Percentiles rank a stretch among this genome's conserved stretches.
Conservation (phyloP, 2,797 vertebrate species). For the Hippocampus kuda region DNA sequence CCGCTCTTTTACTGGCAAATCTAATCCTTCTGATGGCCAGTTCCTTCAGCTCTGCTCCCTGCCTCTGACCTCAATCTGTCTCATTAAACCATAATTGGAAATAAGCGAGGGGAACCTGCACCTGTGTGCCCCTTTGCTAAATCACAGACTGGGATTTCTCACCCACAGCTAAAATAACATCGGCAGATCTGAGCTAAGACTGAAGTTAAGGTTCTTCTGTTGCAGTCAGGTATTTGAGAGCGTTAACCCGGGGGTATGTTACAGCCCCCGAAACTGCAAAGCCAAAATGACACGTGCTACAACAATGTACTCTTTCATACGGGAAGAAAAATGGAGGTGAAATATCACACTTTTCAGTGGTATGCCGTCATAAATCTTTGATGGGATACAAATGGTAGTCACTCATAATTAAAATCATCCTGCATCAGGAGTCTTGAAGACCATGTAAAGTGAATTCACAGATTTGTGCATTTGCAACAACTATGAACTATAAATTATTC, state of each 20-base stretch:
- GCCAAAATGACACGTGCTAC: constrained; percentile 21
- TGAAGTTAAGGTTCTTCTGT: constrained; percentile 41
- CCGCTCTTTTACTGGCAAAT: constrained; percentile 23
- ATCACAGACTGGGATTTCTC: constrained; percentile 61
- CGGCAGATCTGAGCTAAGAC: constrained; percentile 46
- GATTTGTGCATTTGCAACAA: too few species aligned
- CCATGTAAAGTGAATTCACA: too few species aligned
- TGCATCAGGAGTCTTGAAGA: constrained; percentile 14
- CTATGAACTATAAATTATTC: too few species aligned
- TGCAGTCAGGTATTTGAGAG: constrained; percentile 53
- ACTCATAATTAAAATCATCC: constrained; percentile 30
- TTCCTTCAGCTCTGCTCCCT: constrained; percentile 36
- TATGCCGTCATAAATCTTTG: constrained; percentile 34
- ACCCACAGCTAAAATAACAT: constrained; percentile 56
- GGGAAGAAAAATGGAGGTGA: constrained; percentile 31
- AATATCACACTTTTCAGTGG: constrained; percentile 25
- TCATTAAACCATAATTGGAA: constrained; percentile 63
- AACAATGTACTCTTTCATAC: constrained; percentile 23
- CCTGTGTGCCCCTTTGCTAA: constrained; percentile 48
- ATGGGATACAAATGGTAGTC: constrained; percentile 37
- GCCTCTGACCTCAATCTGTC: constrained; percentile 62
- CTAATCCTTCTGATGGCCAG: constrained; percentile 37
- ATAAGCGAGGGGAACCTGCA: constrained; percentile 58
- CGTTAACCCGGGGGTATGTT: constrained; percentile 41
- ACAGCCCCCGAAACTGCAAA: constrained; percentile 29